These are phyloP conservation scores for Epinephelus lanceolatus DNA, from an alignment of 2,113 vertebrate species.

Conservation along the genomic window DNA sequence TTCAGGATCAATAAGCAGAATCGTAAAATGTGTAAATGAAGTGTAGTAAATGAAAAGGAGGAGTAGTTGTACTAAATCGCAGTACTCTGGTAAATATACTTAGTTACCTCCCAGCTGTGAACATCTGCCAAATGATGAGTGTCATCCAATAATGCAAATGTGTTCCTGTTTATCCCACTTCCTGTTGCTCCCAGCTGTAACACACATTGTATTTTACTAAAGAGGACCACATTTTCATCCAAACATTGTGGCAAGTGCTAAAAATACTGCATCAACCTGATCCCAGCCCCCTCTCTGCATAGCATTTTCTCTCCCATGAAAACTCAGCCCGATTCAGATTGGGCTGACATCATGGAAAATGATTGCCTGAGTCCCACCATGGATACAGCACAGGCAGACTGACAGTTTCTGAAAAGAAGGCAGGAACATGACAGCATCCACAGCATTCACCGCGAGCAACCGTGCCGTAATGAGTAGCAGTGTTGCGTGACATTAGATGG, in stretches of 20 bases:
- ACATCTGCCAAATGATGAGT: conserved; percentile 17
- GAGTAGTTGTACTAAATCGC: background rate
- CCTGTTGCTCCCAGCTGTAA: conserved; percentile 33
- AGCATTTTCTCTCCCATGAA: conserved; percentile 52
- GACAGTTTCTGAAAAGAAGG: conserved; percentile 39
- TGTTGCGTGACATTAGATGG: conserved; percentile 8
- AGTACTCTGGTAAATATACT: background rate
- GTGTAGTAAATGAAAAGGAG: background rate
- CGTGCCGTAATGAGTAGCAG: conserved; percentile 14
- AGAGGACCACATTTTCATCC: conserved; percentile 27
- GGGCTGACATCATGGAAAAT: conserved; percentile 75
- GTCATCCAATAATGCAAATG: conserved; percentile 31
- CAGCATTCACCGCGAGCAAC: background rate
- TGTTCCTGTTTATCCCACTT: conserved; percentile 46
- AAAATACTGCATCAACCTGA: conserved; percentile 47
- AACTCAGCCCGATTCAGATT: conserved; percentile 47
- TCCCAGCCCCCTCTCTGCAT: conserved; percentile 4
- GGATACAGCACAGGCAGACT: conserved; percentile 44
- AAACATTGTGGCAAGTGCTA: conserved; percentile 50
- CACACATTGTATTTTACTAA: conserved; percentile 32
- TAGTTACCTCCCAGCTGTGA: conserved; percentile 7
- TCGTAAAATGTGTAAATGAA: too few relatives aligned
- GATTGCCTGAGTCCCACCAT: conserved; percentile 49
- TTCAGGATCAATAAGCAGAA: too few relatives aligned
- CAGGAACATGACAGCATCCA: conserved; percentile 24